Evolutionary conservation across 2,797 vertebrate species (phyloP), one percentile per base, ranked within the genome.

Genomic region (Melanotaenia boesemani): DNA sequence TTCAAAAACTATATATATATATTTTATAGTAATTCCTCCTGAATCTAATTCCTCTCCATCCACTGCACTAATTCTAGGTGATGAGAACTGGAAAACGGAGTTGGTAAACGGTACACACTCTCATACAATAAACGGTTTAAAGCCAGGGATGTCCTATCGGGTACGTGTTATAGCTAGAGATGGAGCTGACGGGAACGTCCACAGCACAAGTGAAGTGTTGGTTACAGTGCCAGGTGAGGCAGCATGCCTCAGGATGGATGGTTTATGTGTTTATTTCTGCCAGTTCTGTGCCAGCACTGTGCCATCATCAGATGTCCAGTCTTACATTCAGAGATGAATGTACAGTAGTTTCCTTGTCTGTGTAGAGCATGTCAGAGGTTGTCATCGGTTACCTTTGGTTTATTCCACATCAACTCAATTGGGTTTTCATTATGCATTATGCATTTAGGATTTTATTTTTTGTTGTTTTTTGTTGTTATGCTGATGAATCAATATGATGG

Each of bases 211-310:
- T 59, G 96, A 96, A 88, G 90, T 96, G 88, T 89, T 95, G 95
- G 95, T 98, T 87, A 94, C 94, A 76, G 95, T 97, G 93, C 97
- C 97, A 97, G 97, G 97, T 98, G 97, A 97, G 97, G 96, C 90
- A 5, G 90, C 91, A 91, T 91, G 92, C 87, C 92, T 91, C 89
- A 26, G 48, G 36, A 58, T 83, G 46, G 77, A 84, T 59, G 41
- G 48, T 68, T 39, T 55, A 34, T 81, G 36, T 72, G 0, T 34
- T 78, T 46, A 75, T 76, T 56, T 55, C 52, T 63, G 50, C n/a
- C 15, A 55, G 54, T 62, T 61, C 70, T 26, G 2, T 79, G 39
- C 86, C 13, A 54, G n/a, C 32, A 13, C 5, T 12, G 41, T 50
- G 6, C 63, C 78, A 78, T 83, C 52, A 48, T 79, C 65, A 72